Conservation (phyloP, 2,888 invertebrate genomes). For the Pseudococcus longispinus region DNA sequence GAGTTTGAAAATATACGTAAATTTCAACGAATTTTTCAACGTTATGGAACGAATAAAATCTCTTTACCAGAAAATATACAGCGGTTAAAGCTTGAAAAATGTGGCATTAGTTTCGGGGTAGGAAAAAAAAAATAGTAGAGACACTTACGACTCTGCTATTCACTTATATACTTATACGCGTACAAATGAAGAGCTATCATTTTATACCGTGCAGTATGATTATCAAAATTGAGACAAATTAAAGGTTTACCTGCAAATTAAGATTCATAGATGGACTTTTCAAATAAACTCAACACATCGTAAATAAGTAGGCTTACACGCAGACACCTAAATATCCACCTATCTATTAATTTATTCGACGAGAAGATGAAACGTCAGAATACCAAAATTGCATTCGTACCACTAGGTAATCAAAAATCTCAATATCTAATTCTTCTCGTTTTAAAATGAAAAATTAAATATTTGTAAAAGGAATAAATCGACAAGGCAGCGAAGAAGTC, state of each 20-base stretch:
- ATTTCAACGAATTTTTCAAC: slow-evolving; percentile 19
- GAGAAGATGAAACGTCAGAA: background rate
- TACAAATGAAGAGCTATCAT: background rate
- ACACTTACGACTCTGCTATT: background rate
- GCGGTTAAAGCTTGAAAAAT: slow-evolving; percentile 24
- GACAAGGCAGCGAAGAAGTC: background rate
- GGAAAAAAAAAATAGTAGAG: background rate
- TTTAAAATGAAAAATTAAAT: background rate
- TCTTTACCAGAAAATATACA: slow-evolving; percentile 12
- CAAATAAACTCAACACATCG: background rate
- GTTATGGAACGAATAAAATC: slow-evolving; percentile 19
- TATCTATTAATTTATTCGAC: too few species aligned
- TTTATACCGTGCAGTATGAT: background rate
- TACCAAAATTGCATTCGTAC: background rate
- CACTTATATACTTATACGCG: background rate
- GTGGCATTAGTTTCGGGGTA: background rate
- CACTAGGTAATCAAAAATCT: background rate
- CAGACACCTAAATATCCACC: background rate
- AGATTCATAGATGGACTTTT: background rate
- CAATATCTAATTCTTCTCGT: background rate
- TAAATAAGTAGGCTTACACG: background rate
- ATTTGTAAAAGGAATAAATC: background rate
- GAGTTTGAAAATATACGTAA: slow-evolving; percentile 19
- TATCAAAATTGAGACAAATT: slow-evolving; percentile 17
- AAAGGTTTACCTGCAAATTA: background rate